Base-by-base conservation (phyloP, 2,113 vertebrate genomes). In the Takifugu flavidus region DNA sequence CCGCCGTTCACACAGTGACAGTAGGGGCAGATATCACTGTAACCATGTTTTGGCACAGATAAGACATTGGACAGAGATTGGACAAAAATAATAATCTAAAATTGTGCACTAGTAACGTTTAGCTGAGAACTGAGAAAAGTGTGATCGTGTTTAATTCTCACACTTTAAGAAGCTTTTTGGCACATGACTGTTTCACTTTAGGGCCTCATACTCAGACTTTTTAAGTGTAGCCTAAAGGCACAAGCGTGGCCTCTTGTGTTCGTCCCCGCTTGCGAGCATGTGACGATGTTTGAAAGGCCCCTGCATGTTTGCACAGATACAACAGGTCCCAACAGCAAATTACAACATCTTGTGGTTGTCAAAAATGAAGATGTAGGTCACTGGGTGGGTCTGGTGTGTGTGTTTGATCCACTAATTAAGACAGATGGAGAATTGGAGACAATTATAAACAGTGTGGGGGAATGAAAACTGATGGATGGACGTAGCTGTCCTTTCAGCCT, bases 291-390 rank as follows among this genome's bases (percentile, higher is more conserved):
- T 47, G 50, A 69, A 50, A 54, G 46, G 6, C 29, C 11, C 11
- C 7, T 39, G 1, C 29, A 12, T 53, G 57, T 60, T 58, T 47
- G 6, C 45, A 61, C 42, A 14, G 25, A 44, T 60, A n/a, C 65
- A 74, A 70, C 69, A 53, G 53, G 67, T 27, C 28, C 11, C 2
- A 57, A 64, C 43, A 53, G 61, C 72, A 49, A 79, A 82, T 78
- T 75, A 68, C 25, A 62, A 61, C 61, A 74, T 55, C 59, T 68
- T 49, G 1, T 6, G 72, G 66, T 77, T 63, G 67, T 65, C 66
- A 71, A 54, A 15, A 67, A 77, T 20, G 49, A 54, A 62, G 62
- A 82, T 78, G 69, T 78, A 65, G 77, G 72, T 66, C 68, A 57
- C 72, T 57, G 13, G 44, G 64, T 60, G 51, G 53, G 42, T 11